Evolutionary conservation across 2,888 invertebrate genomes (phyloP).

Genomic region (Nudaria mundana): DNA sequence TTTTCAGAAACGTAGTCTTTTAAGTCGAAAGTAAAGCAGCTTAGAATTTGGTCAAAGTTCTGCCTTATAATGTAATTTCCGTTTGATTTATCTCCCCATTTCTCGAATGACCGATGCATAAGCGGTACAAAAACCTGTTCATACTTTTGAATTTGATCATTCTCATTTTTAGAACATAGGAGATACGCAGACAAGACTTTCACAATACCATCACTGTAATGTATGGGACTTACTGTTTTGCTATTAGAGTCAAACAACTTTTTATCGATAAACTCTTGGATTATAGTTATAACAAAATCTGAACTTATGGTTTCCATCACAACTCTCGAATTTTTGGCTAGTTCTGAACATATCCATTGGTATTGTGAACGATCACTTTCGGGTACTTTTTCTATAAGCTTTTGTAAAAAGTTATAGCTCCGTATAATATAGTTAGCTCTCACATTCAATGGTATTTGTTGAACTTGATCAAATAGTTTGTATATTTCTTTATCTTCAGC

Average conservation of each 20-base stretch:
- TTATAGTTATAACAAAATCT: slow-evolving; percentile 42
- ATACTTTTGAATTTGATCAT: slow-evolving; percentile 44
- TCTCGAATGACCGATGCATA: slow-evolving; percentile 35
- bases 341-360: slow-evolving; percentile 18
- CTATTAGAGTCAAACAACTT: slow-evolving; percentile 28
- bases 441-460: slow-evolving; percentile 39
- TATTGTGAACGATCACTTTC: slow-evolving; percentile 30
- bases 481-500: slow-evolving; percentile 56
- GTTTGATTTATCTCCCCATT: slow-evolving; percentile 37
- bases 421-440: slow-evolving; percentile 47
- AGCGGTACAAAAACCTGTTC: slow-evolving; percentile 43
- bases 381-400: slow-evolving; percentile 22
- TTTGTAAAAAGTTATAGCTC: slow-evolving; percentile 49
- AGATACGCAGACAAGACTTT: slow-evolving; percentile 45
- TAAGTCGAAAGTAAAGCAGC: slow-evolving; percentile 34
- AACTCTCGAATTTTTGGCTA: slow-evolving; percentile 37
- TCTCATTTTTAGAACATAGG: slow-evolving; percentile 40
- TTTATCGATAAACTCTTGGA: slow-evolving; percentile 42
- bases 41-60: slow-evolving; percentile 35
- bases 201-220: slow-evolving; percentile 22
- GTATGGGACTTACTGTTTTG: slow-evolving; percentile 4
- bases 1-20: slow-evolving; percentile 30
- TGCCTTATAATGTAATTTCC: slow-evolving; percentile 26
- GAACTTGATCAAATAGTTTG: slow-evolving; percentile 35
- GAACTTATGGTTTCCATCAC: slow-evolving; percentile 45